Percentiles rank a stretch among this genome's conserved stretches.
Evolutionary conservation across 2,113 vertebrate species (phyloP).

Genomic region (Pogona vitticeps): DNA sequence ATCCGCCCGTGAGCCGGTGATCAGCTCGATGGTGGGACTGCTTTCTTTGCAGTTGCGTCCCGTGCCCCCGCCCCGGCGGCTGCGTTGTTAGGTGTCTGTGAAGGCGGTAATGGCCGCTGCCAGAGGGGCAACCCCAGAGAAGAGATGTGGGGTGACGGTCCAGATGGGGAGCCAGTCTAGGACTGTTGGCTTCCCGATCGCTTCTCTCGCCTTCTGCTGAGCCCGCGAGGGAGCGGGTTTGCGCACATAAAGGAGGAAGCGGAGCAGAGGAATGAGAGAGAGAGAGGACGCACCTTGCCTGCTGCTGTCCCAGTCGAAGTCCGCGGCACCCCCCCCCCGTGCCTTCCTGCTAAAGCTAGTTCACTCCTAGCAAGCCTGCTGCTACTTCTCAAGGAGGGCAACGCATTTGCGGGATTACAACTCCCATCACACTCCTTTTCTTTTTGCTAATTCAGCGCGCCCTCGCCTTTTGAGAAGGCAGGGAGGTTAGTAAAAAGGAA

Average conservation of each 20-base stretch:
- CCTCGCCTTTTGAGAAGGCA: no score
- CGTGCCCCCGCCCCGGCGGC: background rate
- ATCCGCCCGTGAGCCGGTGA: no score
- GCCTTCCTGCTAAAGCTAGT: no score
- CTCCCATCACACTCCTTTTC: background rate
- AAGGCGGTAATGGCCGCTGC: background rate
- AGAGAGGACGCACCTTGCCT: constrained; percentile 65
- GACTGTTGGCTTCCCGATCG: background rate
- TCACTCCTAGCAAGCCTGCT: no score
- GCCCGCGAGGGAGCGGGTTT: background rate
- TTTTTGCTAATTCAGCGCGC: no score
- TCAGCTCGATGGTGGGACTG: no score
- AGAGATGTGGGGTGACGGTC: background rate
- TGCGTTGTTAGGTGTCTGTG: background rate
- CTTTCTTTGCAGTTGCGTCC: no score
- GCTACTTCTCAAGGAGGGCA: no score
- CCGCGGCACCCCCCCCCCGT: background rate
- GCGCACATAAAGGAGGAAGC: background rate
- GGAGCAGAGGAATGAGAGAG: constrained; percentile 30
- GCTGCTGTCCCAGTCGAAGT: constrained; percentile 44
- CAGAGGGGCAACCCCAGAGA: background rate
- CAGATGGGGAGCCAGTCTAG: background rate
- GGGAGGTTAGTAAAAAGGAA: no score
- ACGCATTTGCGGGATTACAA: background rate
- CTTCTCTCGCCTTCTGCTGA: background rate